Evolutionary conservation across 2,888 invertebrate species (phyloP).

Genomic region (Eristalis arbustorum): DNA sequence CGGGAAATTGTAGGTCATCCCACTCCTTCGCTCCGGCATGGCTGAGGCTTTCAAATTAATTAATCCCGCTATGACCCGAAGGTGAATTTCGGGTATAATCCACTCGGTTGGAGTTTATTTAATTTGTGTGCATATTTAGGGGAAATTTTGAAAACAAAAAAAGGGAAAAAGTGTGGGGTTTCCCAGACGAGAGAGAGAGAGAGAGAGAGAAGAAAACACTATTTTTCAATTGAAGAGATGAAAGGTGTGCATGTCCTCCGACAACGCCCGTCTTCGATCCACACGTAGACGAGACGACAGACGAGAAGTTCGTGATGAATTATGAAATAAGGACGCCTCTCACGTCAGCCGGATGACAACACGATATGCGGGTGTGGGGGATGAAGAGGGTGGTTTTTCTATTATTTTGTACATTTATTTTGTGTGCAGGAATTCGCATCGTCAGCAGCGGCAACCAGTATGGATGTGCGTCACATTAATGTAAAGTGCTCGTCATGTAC

Average conservation of each 20-base stretch:
- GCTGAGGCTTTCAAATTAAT: conserved; percentile 23
- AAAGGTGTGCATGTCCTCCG: background rate
- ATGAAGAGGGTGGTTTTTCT: background rate
- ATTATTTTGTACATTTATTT: background rate
- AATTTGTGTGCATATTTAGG: background rate
- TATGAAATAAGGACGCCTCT: background rate
- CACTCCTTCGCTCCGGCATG: background rate
- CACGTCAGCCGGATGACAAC: conserved; percentile 7
- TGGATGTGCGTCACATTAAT: background rate
- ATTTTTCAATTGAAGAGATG: background rate
- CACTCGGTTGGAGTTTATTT: background rate
- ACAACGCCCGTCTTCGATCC: background rate
- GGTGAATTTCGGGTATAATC: conserved; percentile 7
- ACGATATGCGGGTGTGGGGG: background rate
- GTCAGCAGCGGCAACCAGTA: background rate
- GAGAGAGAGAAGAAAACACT: too few species aligned
- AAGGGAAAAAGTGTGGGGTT: background rate
- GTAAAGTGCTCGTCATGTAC: background rate
- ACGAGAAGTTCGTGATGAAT: conserved; percentile 18
- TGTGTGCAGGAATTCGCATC: background rate
- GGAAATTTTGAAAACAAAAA: background rate
- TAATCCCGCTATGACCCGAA: conserved; percentile 7
- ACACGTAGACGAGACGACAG: conserved; percentile 19
- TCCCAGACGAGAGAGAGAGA: background rate
- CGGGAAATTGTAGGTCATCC: conserved; percentile 14